These are phyloP conservation scores for Thalassoma bifasciatum DNA, from an alignment of 2,113 vertebrate genomes.

Conservation along the genomic window DNA sequence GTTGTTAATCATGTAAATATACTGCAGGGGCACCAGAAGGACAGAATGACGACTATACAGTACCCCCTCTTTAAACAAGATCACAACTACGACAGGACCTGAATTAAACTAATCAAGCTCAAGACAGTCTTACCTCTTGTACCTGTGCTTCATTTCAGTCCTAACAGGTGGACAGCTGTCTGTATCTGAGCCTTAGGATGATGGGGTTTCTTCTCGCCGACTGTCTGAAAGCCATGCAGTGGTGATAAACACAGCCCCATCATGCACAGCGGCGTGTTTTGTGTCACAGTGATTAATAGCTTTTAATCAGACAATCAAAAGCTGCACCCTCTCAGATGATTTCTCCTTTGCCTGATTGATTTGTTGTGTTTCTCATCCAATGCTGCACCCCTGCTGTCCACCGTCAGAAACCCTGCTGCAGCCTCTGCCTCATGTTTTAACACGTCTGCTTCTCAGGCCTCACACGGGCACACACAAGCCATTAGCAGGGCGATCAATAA, in stretches of 20 bases:
- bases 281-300: conserved; percentile 32
- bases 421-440: conserved; percentile 7
- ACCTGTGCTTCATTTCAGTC: too few species aligned
- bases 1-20: too few species aligned
- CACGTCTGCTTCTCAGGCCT: conserved; percentile 5
- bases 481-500: conserved; percentile 47
- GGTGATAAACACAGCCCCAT: background rate
- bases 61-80: too few species aligned
- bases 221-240: background rate
- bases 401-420: conserved; percentile 2
- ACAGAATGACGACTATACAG: too few species aligned
- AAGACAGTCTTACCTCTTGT: too few species aligned
- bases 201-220: background rate
- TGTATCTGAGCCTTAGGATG: too few species aligned
- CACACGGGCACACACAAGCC: conserved; percentile 7
- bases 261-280: background rate
- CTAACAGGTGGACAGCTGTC: too few species aligned
- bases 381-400: background rate
- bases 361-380: background rate
- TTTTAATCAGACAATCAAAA: conserved; percentile 39
- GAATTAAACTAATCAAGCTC: too few species aligned
- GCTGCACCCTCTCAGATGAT: conserved; percentile 17
- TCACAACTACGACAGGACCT: too few species aligned
- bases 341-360: conserved; percentile 17
- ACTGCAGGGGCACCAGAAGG: too few species aligned